Evolutionary conservation across 1,140 invertebrate genomes (phyloP).

Genomic region (Anthonomus grandis): DNA sequence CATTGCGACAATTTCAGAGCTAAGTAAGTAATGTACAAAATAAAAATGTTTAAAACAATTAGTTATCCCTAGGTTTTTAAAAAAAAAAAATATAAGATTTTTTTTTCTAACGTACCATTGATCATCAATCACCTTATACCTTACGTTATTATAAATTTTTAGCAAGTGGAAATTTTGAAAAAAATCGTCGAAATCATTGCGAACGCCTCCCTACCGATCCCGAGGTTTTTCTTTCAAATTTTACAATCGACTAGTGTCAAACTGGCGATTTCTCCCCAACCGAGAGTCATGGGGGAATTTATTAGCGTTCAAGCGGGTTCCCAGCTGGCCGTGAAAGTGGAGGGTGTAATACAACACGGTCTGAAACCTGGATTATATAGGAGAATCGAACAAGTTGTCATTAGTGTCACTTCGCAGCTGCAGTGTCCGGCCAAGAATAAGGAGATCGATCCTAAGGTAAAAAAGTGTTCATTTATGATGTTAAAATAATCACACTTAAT

Average conservation of each 20-base stretch:
- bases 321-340: conserved; percentile 79
- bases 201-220: conserved; percentile 66
- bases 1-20: too few species aligned
- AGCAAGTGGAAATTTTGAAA: conserved; percentile 70
- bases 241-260: conserved; percentile 78
- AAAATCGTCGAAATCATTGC: conserved; percentile 65
- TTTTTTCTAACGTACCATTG: too few species aligned
- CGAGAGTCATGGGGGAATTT: conserved; percentile 70
- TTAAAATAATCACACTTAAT: background rate
- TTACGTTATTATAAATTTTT: too few species aligned
- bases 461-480: background rate
- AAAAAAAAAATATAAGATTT: too few species aligned
- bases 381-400: conserved; percentile 65
- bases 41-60: too few species aligned
- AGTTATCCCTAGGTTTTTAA: too few species aligned
- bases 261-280: conserved; percentile 81
- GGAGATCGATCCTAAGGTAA: conserved; percentile 40
- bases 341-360: conserved; percentile 79
- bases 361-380: conserved; percentile 63
- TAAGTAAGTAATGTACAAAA: too few species aligned
- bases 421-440: conserved; percentile 45
- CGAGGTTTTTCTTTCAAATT: conserved; percentile 86
- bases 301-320: conserved; percentile 73
- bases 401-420: conserved; percentile 66
- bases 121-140: too few species aligned